Base-by-base conservation (phyloP, 2,113 vertebrate species). In the Empidonax traillii region DNA sequence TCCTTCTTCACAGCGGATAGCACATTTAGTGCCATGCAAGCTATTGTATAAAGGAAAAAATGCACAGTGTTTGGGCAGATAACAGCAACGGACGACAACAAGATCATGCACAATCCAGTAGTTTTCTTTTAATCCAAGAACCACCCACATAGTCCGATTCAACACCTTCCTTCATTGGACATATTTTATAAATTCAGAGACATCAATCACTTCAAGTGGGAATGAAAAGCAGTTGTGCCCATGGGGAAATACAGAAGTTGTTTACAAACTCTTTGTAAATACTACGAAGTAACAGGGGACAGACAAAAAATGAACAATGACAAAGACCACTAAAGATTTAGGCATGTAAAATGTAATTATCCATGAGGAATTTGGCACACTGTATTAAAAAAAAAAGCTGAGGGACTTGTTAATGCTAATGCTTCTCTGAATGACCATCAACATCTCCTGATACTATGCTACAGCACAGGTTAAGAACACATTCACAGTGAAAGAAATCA, bases 11-110 rank as follows among this genome's bases (percentile, higher is more conserved):
- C 99, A 99, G 73, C 96, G 98, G 97, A 99, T 59, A 80, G 98
- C 97, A 92, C 99, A 99, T 91, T 94, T 99, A 78, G 98, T 98
- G 41, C 97, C 99, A 97, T 99, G 99, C 90, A 99, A 98, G 95
- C 99, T 99, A 92, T 67, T 95, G 87, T 41, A 66, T 55, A 95
- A 80, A 84, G 22, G 56, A 56, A 33, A 63, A 24, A n/a, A 82
- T 82, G 5, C 39, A 90, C 27, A 89, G 33, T 30, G 55, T 31
- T 79, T 78, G 44, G n/a, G 52, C 44, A 90, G 30, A 13, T 61
- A 88, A 67, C 4, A 83, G 37, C 51, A 72, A 85, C 46, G 53
- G 24, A 66, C 5, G 16, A 63, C 16, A 93, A 80, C 0, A 92
- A 58, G 17, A 27, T 49, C 0, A 5, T 51, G 30, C 11, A 52